phyloP scores from a whole-genome alignment of 2,888 invertebrate species.

The Magallana nippona region DNA sequence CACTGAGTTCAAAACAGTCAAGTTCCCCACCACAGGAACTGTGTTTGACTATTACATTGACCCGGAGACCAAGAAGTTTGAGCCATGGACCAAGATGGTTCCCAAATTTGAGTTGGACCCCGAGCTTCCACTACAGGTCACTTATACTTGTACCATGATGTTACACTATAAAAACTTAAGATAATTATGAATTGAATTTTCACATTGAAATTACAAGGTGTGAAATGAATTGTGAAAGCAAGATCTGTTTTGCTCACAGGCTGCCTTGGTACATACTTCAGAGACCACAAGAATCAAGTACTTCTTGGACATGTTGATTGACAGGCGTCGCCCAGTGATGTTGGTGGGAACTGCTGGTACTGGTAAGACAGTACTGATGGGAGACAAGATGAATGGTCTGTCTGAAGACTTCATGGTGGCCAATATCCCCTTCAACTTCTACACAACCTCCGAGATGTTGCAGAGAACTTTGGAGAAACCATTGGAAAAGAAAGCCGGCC shows the following conservation, averaged over 20 bases:
- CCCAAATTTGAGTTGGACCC: constrained; percentile 94
- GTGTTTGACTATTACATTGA: constrained; percentile 98
- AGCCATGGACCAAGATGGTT: constrained; percentile 93
- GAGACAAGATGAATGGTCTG: constrained; percentile 89
- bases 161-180: no score
- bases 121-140: constrained; percentile 94
- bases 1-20: constrained; percentile 96
- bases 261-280: constrained; percentile 93
- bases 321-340: constrained; percentile 94
- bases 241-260: constrained; percentile 82
- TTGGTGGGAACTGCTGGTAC: constrained; percentile 95
- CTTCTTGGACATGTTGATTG: constrained; percentile 94
- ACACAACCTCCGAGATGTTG: constrained; percentile 88
- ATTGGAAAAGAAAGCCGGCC: constrained; percentile 96
- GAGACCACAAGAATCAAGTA: constrained; percentile 94
- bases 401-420: constrained; percentile 91
- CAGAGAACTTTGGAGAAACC: constrained; percentile 93
- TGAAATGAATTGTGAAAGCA: not conserved
- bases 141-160: no score
- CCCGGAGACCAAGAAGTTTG: constrained; percentile 92
- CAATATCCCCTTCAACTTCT: constrained; percentile 97
- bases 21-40: constrained; percentile 93
- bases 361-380: constrained; percentile 96
- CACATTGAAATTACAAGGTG: not conserved
- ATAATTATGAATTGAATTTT: no score